phyloP scores from a whole-genome alignment of 2,888 invertebrate genomes.

The Trachelus troglodyta region DNA sequence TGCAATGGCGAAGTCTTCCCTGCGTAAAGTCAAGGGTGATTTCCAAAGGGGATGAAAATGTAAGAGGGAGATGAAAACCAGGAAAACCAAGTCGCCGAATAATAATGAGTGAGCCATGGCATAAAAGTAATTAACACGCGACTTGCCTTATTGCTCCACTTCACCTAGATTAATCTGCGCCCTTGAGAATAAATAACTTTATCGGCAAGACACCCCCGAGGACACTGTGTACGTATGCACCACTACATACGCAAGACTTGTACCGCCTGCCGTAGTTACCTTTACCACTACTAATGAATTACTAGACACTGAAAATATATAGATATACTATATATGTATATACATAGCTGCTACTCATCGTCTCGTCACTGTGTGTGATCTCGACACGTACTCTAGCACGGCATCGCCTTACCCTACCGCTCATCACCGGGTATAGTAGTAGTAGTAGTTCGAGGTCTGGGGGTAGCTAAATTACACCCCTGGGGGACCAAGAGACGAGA shows the following conservation, averaged over 20 bases:
- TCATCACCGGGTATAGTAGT: constrained; percentile 13
- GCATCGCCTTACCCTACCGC: neutral
- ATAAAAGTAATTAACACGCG: constrained; percentile 17
- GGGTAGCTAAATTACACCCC: constrained; percentile 52
- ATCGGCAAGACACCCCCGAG: constrained; percentile 15
- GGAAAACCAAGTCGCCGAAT: constrained; percentile 6
- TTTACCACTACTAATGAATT: neutral
- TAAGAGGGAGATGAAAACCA: neutral
- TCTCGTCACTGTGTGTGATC: neutral
- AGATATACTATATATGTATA: neutral
- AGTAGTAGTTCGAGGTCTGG: constrained; percentile 15
- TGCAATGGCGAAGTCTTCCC: neutral
- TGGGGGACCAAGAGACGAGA: constrained; percentile 46
- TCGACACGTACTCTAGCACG: neutral
- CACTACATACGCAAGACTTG: neutral
- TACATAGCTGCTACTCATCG: neutral
- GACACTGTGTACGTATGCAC: neutral
- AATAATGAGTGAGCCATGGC: constrained; percentile 16
- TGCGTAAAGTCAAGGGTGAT: neutral
- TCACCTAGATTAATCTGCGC: neutral
- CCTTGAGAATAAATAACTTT: constrained; percentile 32
- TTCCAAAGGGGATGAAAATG: neutral
- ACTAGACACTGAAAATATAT: neutral
- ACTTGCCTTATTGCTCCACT: constrained; percentile 2
- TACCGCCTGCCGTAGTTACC: neutral